Percentiles rank a stretch among this genome's conserved stretches.
Conservation (phyloP, 2,113 vertebrate genomes). For the human (Homo sapiens) region GRCh38 chr20:42963501-42964000, state of each 20-base stretch:
- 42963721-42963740: no score
- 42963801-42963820: conserved; percentile 4
- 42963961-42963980: neutral
- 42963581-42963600: neutral
- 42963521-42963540: neutral
- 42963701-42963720: neutral
- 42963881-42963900: neutral
- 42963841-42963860: neutral
- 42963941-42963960: neutral
- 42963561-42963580: conserved; percentile 11
- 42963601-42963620: neutral
- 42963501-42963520: neutral
- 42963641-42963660: conserved; percentile 7
- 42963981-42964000: neutral
- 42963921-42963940: neutral
- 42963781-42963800: neutral
- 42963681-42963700: neutral
- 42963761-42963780: neutral
- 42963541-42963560: neutral
- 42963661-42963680: neutral
- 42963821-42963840: neutral
- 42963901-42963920: neutral
- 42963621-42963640: neutral
- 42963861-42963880: neutral
- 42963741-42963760: neutral